These are phyloP conservation scores for Griposia aprilina DNA, from an alignment of 2,888 invertebrate species.

Conservation along the genomic window DNA sequence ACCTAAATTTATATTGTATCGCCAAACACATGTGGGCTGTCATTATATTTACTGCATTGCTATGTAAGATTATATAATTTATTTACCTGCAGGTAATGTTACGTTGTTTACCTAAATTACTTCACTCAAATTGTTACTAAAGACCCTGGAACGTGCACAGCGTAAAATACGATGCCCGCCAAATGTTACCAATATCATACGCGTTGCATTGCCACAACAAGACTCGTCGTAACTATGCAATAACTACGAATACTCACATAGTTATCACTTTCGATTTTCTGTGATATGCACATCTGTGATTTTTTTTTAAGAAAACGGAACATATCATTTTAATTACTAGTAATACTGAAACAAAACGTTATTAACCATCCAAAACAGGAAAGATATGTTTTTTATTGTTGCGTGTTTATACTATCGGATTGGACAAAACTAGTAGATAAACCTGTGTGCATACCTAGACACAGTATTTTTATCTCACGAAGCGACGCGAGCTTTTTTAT, in stretches of 20 bases:
- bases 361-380: too few species aligned
- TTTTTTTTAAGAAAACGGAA: too few species aligned
- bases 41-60: background rate
- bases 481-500: too few species aligned
- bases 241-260: conserved; percentile 52
- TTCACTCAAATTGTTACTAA: conserved; percentile 30
- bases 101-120: conserved; percentile 1
- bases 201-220: conserved; percentile 61
- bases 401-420: too few species aligned
- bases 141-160: conserved; percentile 41
- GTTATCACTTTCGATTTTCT: conserved; percentile 15
- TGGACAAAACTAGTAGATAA: too few species aligned
- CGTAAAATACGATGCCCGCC: conserved; percentile 51
- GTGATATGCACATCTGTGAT: too few species aligned
- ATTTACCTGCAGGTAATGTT: background rate
- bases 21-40: background rate
- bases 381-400: too few species aligned
- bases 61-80: background rate
- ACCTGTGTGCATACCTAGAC: too few species aligned
- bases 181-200: conserved; percentile 66
- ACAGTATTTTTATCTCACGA: too few species aligned
- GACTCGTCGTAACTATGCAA: conserved; percentile 17
- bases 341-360: too few species aligned
- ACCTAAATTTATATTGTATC: background rate
- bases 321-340: too few species aligned